Percentiles rank a stretch among this genome's conserved stretches.
Conservation (phyloP, 92 coral and sea anemone species). For the Porites cylindrica region DNA sequence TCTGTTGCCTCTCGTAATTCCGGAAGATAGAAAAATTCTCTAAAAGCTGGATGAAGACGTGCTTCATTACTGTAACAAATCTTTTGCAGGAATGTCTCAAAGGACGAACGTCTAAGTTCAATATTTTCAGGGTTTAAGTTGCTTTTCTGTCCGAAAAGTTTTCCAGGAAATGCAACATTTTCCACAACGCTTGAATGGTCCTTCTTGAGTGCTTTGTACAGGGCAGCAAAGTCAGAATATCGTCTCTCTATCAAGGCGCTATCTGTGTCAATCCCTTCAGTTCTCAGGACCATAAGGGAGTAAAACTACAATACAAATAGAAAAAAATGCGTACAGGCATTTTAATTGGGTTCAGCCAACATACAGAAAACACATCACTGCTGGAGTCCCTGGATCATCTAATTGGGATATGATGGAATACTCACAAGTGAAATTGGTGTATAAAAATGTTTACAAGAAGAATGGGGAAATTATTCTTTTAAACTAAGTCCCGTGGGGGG, state of each 20-base stretch:
- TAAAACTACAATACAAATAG: constrained; percentile 68
- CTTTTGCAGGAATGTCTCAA: constrained; percentile 75
- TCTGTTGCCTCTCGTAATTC: constrained; percentile 83
- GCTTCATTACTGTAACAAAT: constrained; percentile 66
- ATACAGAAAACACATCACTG: not conserved
- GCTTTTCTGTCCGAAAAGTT: constrained; percentile 79
- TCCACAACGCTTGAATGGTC: constrained; percentile 75
- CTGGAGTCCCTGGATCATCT: not conserved
- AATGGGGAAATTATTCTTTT: no score
- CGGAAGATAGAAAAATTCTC: constrained; percentile 90
- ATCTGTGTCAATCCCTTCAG: constrained; percentile 90
- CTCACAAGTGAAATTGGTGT: no score
- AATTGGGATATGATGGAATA: no score
- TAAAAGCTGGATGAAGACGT: constrained; percentile 73
- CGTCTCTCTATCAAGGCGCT: constrained; percentile 90
- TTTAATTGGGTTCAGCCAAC: not conserved
- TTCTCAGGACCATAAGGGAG: constrained; percentile 78
- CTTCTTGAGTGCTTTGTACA: constrained; percentile 90
- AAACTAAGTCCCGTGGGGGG: no score
- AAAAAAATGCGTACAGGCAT: not conserved
- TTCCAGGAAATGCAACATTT: constrained; percentile 82
- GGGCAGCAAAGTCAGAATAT: constrained; percentile 89
- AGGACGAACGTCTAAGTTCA: constrained; percentile 68
- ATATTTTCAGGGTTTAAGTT: constrained; percentile 79
- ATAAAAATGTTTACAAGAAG: no score